Evolutionary conservation across 2,797 vertebrate genomes (phyloP).

Genomic region (Crocodylus rhombifer): DNA sequence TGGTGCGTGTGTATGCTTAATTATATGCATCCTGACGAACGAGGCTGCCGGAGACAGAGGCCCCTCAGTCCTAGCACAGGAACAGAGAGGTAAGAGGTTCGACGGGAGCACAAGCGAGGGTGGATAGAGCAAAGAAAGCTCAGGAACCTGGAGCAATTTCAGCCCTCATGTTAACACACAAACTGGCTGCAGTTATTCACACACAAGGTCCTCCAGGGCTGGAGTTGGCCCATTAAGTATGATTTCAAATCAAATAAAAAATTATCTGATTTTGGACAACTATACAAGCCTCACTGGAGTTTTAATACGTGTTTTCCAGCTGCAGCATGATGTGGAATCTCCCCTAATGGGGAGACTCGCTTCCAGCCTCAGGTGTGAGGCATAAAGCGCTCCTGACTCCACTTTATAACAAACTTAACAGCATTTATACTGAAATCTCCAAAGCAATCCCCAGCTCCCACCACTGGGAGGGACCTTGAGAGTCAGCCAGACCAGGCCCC

Average conservation of each 20-base stretch:
- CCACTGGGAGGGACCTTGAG: too few relatives aligned
- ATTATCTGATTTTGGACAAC: conserved; percentile 32
- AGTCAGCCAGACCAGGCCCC: too few relatives aligned
- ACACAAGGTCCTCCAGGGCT: not conserved
- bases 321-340: not conserved
- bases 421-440: too few relatives aligned
- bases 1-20: not conserved
- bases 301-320: not conserved
- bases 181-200: not conserved
- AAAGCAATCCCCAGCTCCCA: too few relatives aligned
- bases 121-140: conserved; percentile 24
- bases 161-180: too few relatives aligned
- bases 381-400: not conserved
- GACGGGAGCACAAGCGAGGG: not conserved
- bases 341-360: not conserved
- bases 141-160: not conserved
- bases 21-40: conserved; percentile 29
- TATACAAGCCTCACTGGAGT: not conserved
- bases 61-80: not conserved
- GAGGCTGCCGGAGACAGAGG: conserved; percentile 8
- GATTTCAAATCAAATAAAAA: conserved; percentile 52
- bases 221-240: not conserved
- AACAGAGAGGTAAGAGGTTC: not conserved
- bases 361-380: not conserved
- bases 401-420: too few relatives aligned